Percentiles rank a stretch among this genome's conserved stretches.
phyloP scores from a whole-genome alignment of 2,797 vertebrate genomes.

The Dryobates pubescens region DNA sequence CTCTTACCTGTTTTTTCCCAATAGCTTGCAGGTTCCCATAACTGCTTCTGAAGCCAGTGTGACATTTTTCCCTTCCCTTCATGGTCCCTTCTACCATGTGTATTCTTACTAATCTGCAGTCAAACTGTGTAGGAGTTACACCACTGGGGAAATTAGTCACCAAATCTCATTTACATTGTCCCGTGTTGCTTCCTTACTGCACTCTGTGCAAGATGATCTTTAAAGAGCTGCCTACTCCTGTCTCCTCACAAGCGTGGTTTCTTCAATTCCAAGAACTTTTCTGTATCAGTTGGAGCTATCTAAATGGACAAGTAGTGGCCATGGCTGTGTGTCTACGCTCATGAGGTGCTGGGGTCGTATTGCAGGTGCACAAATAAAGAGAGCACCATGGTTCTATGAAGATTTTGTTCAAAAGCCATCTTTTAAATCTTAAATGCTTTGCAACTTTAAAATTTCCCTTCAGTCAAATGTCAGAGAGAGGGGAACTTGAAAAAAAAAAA shows the following conservation, averaged over 20 bases:
- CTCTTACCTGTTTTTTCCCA: neutral
- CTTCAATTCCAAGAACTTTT: neutral
- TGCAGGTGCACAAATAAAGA: neutral
- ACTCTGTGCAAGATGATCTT: constrained; percentile 23
- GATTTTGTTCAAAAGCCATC: neutral
- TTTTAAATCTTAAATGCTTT: neutral
- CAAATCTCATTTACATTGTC: constrained; percentile 51
- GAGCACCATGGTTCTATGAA: neutral
- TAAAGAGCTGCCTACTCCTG: constrained; percentile 32
- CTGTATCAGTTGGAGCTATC: neutral
- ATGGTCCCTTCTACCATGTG: neutral
- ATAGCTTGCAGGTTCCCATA: neutral
- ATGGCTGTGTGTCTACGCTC: neutral
- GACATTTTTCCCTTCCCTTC: neutral
- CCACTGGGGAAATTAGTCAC: constrained; percentile 54
- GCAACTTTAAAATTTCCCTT: neutral
- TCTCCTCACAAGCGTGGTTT: neutral
- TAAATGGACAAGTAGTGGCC: neutral
- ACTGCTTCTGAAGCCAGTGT: neutral
- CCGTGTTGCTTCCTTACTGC: constrained; percentile 6
- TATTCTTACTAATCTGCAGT: constrained; percentile 19
- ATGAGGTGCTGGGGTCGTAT: neutral
- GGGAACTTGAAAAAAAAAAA: neutral
- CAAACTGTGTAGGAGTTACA: constrained; percentile 47
- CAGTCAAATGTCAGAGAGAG: neutral